Evolutionary conservation across 2,797 vertebrate species (phyloP), one percentile per base, ranked within the genome.

Genomic region (Zenarchopterus dispar): DNA sequence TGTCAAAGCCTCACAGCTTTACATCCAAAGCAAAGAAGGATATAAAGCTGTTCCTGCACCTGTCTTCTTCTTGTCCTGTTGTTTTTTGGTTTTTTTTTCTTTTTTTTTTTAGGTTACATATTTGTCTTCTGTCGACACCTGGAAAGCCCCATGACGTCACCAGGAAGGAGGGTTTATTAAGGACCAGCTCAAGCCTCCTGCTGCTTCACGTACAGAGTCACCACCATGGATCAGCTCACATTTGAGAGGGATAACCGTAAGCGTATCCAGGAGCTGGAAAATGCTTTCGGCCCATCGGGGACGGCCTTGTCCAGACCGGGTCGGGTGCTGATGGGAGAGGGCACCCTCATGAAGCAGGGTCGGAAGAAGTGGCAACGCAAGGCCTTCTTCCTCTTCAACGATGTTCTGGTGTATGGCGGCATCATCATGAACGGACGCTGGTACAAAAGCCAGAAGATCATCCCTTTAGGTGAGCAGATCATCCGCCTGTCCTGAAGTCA

Each of bases 321-420:
- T 33, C 93, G 97, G 4, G 66, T 96, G 50, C 93, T 99, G 24
- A 73, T 96, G 8, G 97, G 96, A 2, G 93, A 98, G 84, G 97
- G 97, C 0, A 92, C 90, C 36, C 88, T 98, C 79, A 85, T 92
- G 44, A 98, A 98, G 78, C 92, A 95, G 80, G 93, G 95, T 79
- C 95, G 95, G 26, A 95, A 93, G 66, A 94, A 95, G 69, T 85
- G 90, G 3, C 87, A 95, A 68, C 89, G 88, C 0, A 96, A 95
- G 59, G 87, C 84, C 17, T 97, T 99, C 88, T 98, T 96, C 77
- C 95, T 99, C 21, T 98, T 99, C 88, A 96, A 92, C 0, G 96
- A 98, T 76, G 88, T 97, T 66, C 86, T 99, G 0, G 94, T 98
- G n/a, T 99, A 99, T 0, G 95, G 96, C 72, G 96, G 92, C 84